These are phyloP conservation scores for Dissostichus mawsoni DNA, from an alignment of 2,113 vertebrate genomes.

Conservation along the genomic window DNA sequence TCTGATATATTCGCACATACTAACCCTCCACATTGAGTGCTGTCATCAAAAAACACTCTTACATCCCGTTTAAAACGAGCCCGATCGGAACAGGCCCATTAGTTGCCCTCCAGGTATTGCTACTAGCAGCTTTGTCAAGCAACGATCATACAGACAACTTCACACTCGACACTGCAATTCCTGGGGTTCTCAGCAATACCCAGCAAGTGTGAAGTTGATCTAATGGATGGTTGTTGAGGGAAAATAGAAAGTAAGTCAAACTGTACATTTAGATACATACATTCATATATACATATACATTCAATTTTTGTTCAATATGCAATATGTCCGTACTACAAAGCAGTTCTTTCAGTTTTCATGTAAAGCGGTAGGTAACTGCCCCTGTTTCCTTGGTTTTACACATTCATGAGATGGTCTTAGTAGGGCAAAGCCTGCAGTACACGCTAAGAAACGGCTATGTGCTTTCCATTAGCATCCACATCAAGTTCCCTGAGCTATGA, in stretches of 20 bases:
- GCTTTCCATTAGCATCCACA: conserved; percentile 19
- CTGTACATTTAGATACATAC: too few species aligned
- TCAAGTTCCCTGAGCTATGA: conserved; percentile 15
- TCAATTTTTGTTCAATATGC: too few species aligned
- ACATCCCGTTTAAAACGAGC: neutral
- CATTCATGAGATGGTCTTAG: conserved; percentile 27
- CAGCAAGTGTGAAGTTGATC: too few species aligned
- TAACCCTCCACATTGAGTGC: neutral
- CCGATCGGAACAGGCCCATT: too few species aligned
- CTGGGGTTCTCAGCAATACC: too few species aligned
- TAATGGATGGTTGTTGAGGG: too few species aligned
- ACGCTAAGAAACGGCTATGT: conserved; percentile 29
- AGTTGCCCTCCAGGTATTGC: too few species aligned
- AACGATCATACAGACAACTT: too few species aligned
- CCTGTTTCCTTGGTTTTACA: conserved; percentile 8
- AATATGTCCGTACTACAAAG: neutral
- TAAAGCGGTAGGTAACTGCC: neutral
- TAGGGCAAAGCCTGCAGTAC: conserved; percentile 3
- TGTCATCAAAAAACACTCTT: neutral
- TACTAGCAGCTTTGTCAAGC: too few species aligned
- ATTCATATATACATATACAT: too few species aligned
- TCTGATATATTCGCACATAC: neutral
- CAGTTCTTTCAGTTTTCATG: conserved; percentile 13
- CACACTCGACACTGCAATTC: too few species aligned
- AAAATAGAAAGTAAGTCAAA: too few species aligned